Base-by-base conservation (phyloP, 2,113 vertebrate species). In the Sylvietta virens region DNA sequence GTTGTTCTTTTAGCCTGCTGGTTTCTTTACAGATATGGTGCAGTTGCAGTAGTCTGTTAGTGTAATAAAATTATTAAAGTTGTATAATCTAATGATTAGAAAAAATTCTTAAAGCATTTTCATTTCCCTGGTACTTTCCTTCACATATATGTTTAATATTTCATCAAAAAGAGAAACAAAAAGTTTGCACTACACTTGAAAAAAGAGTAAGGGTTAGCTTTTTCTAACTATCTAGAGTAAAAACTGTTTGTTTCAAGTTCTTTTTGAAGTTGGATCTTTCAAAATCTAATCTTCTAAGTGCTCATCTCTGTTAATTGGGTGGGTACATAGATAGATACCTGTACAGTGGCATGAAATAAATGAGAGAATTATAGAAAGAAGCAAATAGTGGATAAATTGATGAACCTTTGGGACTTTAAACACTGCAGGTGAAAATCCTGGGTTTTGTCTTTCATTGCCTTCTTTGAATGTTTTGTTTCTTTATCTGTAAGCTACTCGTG, bases 151-250 rank as follows among this genome's bases (percentile, higher is more conserved):
- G 47, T 88, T 95, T 86, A 94, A 94, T 92, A 83, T 90, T 95
- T 95, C 47, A 97, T 96, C 85, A 93, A 86, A 93, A 77, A 80
- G 62, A 87, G 61, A 61, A 90, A 79, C 65, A 90, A 74, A 86
- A 89, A 65, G 22, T 85, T 92, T 39, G 6, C 65, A 35, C 20
- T 88, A 2, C 20, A 12, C 26, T 54, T 83, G 73, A 73, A 80
- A 86, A 91, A 61, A 45, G 65, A 58, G 24, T 45, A 72, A 77
- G 62, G 33, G 31, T 35, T 88, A 86, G 33, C 11, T 33, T 27
- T 92, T 92, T 93, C 76, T 44, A 80, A 42, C 31, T 57, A 31
- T 45, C 66, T 66, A 20, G 54, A 73, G 42, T 58, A 69, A 86
- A 93, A 93, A 42, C 33, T 31, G 5, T 30, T 24, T 54, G 10